Evolutionary conservation across 2,113 vertebrate species (phyloP).

Genomic region (Meriones unguiculatus): DNA sequence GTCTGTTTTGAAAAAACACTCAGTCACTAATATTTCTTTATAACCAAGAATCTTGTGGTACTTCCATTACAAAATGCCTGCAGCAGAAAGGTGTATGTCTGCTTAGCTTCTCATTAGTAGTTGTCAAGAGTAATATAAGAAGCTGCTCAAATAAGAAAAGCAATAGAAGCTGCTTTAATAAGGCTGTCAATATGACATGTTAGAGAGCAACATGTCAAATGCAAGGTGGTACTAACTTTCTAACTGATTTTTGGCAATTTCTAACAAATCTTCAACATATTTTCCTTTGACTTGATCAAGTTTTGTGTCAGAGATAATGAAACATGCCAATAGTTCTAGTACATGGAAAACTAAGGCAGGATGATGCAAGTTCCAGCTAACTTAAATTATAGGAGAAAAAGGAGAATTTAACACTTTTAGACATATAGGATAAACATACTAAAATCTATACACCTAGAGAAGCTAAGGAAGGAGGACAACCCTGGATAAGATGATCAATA

Average conservation of each 20-base stretch:
- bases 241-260: neutral
- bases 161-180: too few relatives aligned
- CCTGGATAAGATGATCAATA: too few relatives aligned
- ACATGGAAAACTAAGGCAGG: neutral
- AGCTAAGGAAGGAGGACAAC: too few relatives aligned
- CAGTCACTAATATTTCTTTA: neutral
- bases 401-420: neutral
- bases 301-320: neutral
- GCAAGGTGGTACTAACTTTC: neutral
- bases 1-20: conserved; percentile 5
- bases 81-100: neutral
- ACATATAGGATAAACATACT: too few relatives aligned
- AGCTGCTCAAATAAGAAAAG: neutral
- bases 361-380: neutral
- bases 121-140: neutral
- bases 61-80: neutral
- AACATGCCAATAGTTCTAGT: neutral
- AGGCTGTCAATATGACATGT: neutral
- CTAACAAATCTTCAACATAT: neutral
- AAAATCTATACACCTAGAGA: too few relatives aligned
- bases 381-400: neutral
- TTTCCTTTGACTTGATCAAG: conserved; percentile 23
- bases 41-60: neutral
- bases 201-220: neutral
- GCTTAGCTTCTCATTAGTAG: conserved; percentile 19